Base-by-base conservation (phyloP, 2,113 vertebrate species). In the Desmodus rotundus region DNA sequence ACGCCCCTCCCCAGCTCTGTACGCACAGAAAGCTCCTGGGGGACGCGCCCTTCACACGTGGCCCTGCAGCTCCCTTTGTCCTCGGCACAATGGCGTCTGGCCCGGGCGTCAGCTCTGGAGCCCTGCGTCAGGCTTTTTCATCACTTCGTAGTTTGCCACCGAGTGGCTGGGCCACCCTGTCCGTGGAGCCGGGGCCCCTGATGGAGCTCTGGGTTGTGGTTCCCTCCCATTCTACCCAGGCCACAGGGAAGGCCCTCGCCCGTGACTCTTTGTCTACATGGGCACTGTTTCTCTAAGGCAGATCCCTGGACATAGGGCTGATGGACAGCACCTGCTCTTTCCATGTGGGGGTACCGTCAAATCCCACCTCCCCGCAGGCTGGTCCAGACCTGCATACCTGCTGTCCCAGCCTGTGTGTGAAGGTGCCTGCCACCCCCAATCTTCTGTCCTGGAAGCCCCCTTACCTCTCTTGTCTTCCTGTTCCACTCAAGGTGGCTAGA, bases 331-430 rank as follows among this genome's bases (percentile, higher is more conserved):
- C 0, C 6, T 52, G 24, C 9, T 58, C 26, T 17, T 70, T 16
- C 9, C 0, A 3, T 15, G 9, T 3, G 22, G 56, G 10, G 22
- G 15, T 1, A 5, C 50, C 0, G 0, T n/a, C 54, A 31, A 22
- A 20, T 28, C 24, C 20, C 9, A 8, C 14, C 7, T 43, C 67
- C 17, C 73, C 10, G 14, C 4, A 41, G n/a, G 24, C 36, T 67
- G 20, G 28, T 82, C 63, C 58, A 4, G n/a, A 43, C 50, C 5
- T 4, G 24, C 19, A 33, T 0, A 2, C 20, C 22, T 11, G 2
- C 63, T 38, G 74, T 19, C 6, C 26, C 7, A 13, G 8, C 26
- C 33, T 9, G 0, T 4, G 9, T 7, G n/a, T 4, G 24, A 47
- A 13, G 83, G 33, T 14, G 16, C 17, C 76, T 28, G 19, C 7